A percentile compares a stretch with the other conserved stretches of the same genome.
Evolutionary conservation across 37 sponge, comb jelly and placozoan species (phyloP).

Genomic region (Halichondria panicea): DNA sequence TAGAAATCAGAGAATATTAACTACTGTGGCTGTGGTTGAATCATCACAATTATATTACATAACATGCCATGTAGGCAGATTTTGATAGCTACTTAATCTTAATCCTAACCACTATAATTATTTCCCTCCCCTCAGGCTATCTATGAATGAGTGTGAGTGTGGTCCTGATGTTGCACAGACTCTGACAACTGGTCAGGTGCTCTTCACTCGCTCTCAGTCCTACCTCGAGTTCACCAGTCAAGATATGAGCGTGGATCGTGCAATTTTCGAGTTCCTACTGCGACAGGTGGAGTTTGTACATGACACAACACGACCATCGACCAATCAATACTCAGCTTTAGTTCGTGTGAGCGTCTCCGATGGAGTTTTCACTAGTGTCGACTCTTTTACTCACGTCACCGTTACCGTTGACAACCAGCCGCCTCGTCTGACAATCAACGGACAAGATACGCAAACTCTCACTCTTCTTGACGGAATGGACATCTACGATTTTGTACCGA

Average conservation of each 20-base stretch:
- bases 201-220: too few relatives aligned
- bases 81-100: too few relatives aligned
- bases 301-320: constrained; percentile 10
- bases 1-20: too few relatives aligned
- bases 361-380: constrained; percentile 27
- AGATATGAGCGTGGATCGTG: not conserved
- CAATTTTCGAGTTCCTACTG: constrained; percentile 32
- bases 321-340: not conserved
- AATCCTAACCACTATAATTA: too few relatives aligned
- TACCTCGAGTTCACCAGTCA: constrained; percentile 4
- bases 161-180: constrained; percentile 1
- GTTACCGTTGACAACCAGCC: constrained; percentile 19
- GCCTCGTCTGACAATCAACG: constrained; percentile 40
- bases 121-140: too few relatives aligned
- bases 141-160: constrained; percentile 14
- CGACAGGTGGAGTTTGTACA: constrained; percentile 27
- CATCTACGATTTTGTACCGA: not conserved
- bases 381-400: not conserved
- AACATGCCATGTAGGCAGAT: too few relatives aligned
- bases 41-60: too few relatives aligned
- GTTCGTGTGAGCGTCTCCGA: constrained; percentile 40
- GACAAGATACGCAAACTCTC: too few relatives aligned
- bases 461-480: not conserved
- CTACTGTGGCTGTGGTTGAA: too few relatives aligned
- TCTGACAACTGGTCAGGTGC: too few relatives aligned